Evolutionary conservation across 2,888 invertebrate genomes (phyloP).

Genomic region (Coenonympha glycerion): DNA sequence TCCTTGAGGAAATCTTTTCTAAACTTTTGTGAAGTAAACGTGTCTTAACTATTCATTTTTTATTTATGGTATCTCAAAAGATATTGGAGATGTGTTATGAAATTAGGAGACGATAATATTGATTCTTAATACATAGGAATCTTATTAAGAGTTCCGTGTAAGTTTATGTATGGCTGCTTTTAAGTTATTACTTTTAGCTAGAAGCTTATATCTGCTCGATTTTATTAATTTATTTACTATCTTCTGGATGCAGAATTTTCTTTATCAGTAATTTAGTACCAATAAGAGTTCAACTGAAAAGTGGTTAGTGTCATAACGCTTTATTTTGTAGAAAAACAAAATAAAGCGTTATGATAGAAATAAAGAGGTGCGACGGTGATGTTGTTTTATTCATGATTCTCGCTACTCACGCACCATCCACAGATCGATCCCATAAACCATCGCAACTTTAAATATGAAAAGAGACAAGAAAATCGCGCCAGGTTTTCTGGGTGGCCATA

Average conservation of each 20-base stretch:
- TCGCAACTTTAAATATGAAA: constrained; percentile 68
- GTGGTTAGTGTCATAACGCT: no score
- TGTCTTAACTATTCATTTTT: background rate
- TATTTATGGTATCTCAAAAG: background rate
- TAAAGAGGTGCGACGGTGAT: constrained; percentile 19
- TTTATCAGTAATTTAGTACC: background rate
- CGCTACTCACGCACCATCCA: constrained; percentile 43
- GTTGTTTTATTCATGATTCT: constrained; percentile 42
- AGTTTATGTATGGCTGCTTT: no score
- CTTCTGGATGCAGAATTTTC: no score
- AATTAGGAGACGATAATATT: background rate
- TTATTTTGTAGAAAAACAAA: no score
- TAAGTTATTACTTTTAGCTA: no score
- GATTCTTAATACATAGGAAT: background rate
- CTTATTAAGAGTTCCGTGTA: no score
- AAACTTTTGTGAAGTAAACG: background rate
- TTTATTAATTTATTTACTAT: no score
- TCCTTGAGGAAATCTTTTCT: background rate
- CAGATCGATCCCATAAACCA: constrained; percentile 51
- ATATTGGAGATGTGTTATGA: background rate
- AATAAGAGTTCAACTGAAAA: background rate
- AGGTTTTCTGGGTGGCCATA: constrained; percentile 57
- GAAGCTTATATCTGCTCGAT: no score
- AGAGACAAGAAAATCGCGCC: constrained; percentile 50
- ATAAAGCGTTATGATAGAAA: constrained; percentile 6